Conservation (phyloP, 2,113 vertebrate species). For the Passer montanus region DNA sequence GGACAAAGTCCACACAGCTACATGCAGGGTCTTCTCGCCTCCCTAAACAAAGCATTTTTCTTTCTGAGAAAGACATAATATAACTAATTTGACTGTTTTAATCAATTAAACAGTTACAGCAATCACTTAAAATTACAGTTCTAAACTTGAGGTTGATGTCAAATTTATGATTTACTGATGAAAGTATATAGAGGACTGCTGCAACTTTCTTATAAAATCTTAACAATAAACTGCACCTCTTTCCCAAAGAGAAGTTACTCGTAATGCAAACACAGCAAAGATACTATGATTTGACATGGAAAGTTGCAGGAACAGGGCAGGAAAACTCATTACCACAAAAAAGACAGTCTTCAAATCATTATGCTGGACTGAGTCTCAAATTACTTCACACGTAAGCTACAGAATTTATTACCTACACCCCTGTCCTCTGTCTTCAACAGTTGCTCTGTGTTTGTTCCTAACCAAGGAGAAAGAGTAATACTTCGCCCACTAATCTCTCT, state of each 20-base stretch:
- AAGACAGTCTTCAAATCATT: neutral
- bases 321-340: neutral
- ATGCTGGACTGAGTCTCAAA: neutral
- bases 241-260: neutral
- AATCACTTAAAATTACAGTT: neutral
- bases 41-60: neutral
- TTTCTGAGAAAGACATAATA: neutral
- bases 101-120: neutral
- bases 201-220: neutral
- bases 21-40: accelerated
- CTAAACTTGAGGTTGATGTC: neutral
- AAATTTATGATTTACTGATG: neutral
- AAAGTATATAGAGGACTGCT: neutral
- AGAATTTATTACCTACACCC: neutral
- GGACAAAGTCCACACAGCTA: neutral
- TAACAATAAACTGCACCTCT: neutral
- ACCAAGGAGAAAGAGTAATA: neutral
- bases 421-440: neutral
- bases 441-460: neutral
- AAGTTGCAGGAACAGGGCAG: neutral
- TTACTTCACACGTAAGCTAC: neutral
- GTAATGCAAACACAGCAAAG: neutral
- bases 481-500: neutral
- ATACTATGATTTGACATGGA: neutral
- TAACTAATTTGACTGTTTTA: neutral